phyloP scores from a whole-genome alignment of 2,888 invertebrate genomes.

The Lutraria lutraria region DNA sequence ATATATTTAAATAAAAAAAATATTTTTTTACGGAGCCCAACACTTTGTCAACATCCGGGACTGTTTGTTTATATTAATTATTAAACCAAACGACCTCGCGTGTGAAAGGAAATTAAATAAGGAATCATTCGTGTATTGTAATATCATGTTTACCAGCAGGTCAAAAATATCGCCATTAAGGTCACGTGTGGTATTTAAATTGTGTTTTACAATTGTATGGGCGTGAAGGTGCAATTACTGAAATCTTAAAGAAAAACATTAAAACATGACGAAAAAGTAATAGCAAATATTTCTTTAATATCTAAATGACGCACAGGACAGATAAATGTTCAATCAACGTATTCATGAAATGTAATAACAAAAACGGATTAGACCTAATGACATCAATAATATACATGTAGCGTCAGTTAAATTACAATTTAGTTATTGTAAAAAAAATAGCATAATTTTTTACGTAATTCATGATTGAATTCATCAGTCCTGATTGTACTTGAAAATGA shows the following conservation, averaged over 20 bases:
- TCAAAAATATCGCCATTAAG: not conserved
- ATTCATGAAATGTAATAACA: not conserved
- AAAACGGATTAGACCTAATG: not conserved
- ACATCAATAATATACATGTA: not conserved
- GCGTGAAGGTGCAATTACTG: not conserved
- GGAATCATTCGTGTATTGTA: not conserved
- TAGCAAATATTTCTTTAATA: constrained; percentile 11
- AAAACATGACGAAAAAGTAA: not conserved
- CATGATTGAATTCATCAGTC: not conserved
- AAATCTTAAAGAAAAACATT: constrained; percentile 14
- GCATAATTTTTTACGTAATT: not conserved
- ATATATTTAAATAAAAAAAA: no score
- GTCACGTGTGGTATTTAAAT: not conserved
- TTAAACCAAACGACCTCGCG: constrained; percentile 5
- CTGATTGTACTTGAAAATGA: no score
- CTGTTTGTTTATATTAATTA: not conserved
- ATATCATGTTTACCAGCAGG: not conserved
- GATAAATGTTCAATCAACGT: constrained; percentile 3
- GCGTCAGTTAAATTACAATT: not conserved
- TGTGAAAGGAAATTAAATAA: not conserved
- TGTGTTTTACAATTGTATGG: not conserved
- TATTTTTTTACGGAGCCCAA: no score
- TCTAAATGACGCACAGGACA: not conserved
- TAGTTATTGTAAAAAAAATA: not conserved
- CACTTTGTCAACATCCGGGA: not conserved